Conservation (phyloP, 1,140 invertebrate genomes). For the Augochlora pura region DNA sequence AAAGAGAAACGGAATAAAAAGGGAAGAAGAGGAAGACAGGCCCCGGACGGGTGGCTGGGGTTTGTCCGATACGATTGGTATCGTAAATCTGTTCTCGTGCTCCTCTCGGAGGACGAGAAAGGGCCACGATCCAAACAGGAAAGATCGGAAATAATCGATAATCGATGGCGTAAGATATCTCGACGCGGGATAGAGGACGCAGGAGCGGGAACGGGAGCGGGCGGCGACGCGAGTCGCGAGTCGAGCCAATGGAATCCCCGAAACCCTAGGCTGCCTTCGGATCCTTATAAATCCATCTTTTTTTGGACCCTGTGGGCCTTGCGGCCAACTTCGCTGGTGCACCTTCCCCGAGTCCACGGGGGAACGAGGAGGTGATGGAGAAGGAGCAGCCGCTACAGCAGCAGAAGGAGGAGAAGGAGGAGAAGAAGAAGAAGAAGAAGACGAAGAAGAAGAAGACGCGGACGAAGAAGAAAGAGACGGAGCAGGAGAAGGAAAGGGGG, state of each 20-base stretch:
- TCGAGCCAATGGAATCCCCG: slow-evolving; percentile 70
- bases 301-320: slow-evolving; percentile 50
- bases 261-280: slow-evolving; percentile 66
- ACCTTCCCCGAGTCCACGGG: slow-evolving; percentile 2
- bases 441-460: too few relatives aligned
- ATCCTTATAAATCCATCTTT: slow-evolving; percentile 77
- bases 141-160: slow-evolving; percentile 16
- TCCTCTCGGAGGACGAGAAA: neutral
- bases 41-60: neutral
- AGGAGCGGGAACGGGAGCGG: slow-evolving; percentile 52
- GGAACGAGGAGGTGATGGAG: neutral
- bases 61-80: slow-evolving; percentile 24
- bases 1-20: neutral
- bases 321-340: slow-evolving; percentile 15
- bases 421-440: too few relatives aligned
- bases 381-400: too few relatives aligned
- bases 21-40: too few relatives aligned
- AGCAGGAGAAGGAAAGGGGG: neutral
- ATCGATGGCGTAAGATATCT: slow-evolving; percentile 10
- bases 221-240: slow-evolving; percentile 43
- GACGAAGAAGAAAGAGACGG: too few relatives aligned
- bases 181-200: neutral
- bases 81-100: slow-evolving; percentile 17
- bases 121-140: neutral
- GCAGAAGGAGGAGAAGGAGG: too few relatives aligned